A percentile compares a stretch with the other conserved stretches of the same genome.
Evolutionary conservation across 2,797 vertebrate genomes (phyloP).

Genomic region (Rhynchotus rufescens): DNA sequence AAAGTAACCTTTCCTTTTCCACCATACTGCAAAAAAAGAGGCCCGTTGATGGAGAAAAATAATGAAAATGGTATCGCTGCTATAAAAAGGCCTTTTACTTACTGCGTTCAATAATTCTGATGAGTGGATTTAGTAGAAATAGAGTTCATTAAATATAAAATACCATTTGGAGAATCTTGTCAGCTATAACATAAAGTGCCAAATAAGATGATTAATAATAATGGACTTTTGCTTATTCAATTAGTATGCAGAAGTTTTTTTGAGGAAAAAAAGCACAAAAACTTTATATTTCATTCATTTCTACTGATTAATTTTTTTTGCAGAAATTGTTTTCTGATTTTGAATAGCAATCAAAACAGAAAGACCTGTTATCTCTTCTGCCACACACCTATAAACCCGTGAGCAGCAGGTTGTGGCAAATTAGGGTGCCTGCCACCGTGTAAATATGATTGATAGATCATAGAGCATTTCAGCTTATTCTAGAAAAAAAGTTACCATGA

Average conservation of each 20-base stretch:
- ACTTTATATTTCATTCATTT: not conserved
- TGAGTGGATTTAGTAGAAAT: not conserved
- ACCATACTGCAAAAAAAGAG: not conserved
- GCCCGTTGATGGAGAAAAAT: not conserved
- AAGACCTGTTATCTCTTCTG: not conserved
- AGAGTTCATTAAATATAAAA: not conserved
- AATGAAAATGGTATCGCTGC: not conserved
- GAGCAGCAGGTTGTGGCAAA: not conserved
- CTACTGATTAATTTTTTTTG: not conserved
- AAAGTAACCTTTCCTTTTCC: not conserved
- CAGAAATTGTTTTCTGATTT: not conserved
- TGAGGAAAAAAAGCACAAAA: not conserved
- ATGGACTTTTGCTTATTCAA: slow-evolving; percentile 3
- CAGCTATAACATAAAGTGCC: not conserved
- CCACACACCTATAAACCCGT: not conserved
- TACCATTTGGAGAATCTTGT: not conserved
- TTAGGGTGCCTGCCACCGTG: not conserved
- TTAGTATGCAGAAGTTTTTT: not conserved
- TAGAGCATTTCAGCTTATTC: not conserved
- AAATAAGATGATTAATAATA: not conserved
- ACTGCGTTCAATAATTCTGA: not conserved
- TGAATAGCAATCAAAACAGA: not conserved
- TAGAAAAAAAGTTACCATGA: not conserved
- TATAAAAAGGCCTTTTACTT: not conserved
- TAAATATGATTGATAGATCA: not conserved